Evolutionary conservation across 2,888 invertebrate species (phyloP).

Genomic region (Ichneumoninae sp.): DNA sequence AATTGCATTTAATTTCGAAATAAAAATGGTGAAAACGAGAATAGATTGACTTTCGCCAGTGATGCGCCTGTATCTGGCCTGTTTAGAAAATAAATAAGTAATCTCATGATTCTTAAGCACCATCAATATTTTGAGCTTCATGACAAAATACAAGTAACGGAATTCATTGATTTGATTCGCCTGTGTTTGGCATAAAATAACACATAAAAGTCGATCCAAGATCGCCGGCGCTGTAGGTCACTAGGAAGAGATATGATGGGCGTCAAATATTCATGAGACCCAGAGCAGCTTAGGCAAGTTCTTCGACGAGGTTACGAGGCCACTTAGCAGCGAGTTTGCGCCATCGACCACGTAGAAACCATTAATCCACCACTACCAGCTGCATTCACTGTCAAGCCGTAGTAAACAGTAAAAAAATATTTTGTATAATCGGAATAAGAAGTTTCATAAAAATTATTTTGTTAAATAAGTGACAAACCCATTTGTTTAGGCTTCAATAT

Average conservation of each 20-base stretch:
- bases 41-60: neutral
- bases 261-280: conserved; percentile 61
- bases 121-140: neutral
- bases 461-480: too few relatives aligned
- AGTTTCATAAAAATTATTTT: too few relatives aligned
- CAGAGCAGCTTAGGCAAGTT: conserved; percentile 42
- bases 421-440: too few relatives aligned
- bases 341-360: conserved; percentile 16
- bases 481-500: too few relatives aligned
- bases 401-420: neutral
- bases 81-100: neutral
- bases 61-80: neutral
- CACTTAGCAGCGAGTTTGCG: conserved; percentile 30
- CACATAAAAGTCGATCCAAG: conserved; percentile 33
- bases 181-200: conserved; percentile 19
- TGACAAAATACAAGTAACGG: conserved; percentile 15
- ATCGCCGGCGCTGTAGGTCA: neutral
- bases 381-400: conserved; percentile 1
- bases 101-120: neutral
- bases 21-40: neutral
- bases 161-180: conserved; percentile 29
- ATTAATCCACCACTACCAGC: conserved; percentile 52
- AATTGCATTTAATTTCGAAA: neutral
- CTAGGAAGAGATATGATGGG: conserved; percentile 3
- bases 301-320: conserved; percentile 39